Evolutionary conservation across 2,113 vertebrate genomes (phyloP).

Genomic region (Neodon shergylaensis): DNA sequence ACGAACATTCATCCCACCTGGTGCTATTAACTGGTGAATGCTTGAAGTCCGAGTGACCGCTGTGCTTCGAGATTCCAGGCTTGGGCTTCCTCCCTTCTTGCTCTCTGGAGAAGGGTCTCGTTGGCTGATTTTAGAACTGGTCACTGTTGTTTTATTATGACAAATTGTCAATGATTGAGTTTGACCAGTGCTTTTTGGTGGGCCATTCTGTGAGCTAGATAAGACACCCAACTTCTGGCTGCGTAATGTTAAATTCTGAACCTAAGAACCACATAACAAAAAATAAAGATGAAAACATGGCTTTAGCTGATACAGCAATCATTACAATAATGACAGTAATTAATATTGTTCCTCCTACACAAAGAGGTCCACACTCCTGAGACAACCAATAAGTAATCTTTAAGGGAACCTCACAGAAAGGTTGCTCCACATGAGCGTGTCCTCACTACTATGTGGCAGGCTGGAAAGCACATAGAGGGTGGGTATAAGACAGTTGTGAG

Average conservation of each 20-base stretch:
- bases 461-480: background rate
- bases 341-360: conserved; percentile 48
- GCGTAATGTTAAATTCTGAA: conserved; percentile 93
- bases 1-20: conserved; percentile 84
- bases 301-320: conserved; percentile 15
- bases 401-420: conserved; percentile 52
- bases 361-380: conserved; percentile 28
- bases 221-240: conserved; percentile 91
- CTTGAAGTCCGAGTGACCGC: conserved; percentile 87
- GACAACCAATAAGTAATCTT: conserved; percentile 52
- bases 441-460: conserved; percentile 31
- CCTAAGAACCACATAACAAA: conserved; percentile 81
- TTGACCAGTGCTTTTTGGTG: conserved; percentile 90
- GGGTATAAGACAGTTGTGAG: background rate
- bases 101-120: conserved; percentile 87
- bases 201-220: conserved; percentile 90
- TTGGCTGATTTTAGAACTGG: conserved; percentile 89
- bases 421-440: background rate
- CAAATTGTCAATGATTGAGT: conserved; percentile 87
- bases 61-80: conserved; percentile 84
- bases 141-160: conserved; percentile 87
- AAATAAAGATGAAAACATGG: conserved; percentile 58
- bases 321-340: conserved; percentile 34
- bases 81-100: conserved; percentile 88
- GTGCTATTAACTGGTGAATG: conserved; percentile 89